Percentiles rank a stretch among this genome's conserved stretches.
These are phyloP conservation scores for Alligator sinensis DNA, from an alignment of 2,113 vertebrate genomes.

Conservation along the genomic window DNA sequence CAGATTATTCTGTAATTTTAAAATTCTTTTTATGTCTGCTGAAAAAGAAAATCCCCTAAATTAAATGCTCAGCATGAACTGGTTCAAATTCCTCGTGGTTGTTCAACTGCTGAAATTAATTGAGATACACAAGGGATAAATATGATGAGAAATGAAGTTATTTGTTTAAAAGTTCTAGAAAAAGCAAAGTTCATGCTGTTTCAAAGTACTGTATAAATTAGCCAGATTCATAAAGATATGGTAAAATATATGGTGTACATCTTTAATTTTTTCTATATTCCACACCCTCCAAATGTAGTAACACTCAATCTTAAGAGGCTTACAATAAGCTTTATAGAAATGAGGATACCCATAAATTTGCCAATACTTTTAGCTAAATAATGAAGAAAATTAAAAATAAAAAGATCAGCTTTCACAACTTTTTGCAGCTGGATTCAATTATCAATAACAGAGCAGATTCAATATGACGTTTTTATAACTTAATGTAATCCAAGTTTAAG, in stretches of 20 bases:
- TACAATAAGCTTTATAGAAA: background rate
- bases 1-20: background rate
- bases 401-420: background rate
- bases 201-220: background rate
- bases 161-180: background rate
- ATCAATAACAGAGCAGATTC: background rate
- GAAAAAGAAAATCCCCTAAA: background rate
- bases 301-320: background rate
- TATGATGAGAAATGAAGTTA: background rate
- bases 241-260: background rate
- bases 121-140: background rate
- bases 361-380: background rate
- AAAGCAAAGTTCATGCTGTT: background rate
- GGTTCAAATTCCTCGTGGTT: background rate
- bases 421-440: conserved; percentile 33
- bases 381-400: background rate
- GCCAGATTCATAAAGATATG: background rate
- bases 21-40: background rate
- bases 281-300: background rate
- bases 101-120: background rate
- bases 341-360: background rate
- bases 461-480: background rate
- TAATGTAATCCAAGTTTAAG: background rate
- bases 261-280: background rate
- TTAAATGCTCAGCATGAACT: background rate